A percentile compares a stretch with the other conserved stretches of the same genome.
phyloP scores from a whole-genome alignment of 1,140 invertebrate species.

The Lordiphosa collinella region DNA sequence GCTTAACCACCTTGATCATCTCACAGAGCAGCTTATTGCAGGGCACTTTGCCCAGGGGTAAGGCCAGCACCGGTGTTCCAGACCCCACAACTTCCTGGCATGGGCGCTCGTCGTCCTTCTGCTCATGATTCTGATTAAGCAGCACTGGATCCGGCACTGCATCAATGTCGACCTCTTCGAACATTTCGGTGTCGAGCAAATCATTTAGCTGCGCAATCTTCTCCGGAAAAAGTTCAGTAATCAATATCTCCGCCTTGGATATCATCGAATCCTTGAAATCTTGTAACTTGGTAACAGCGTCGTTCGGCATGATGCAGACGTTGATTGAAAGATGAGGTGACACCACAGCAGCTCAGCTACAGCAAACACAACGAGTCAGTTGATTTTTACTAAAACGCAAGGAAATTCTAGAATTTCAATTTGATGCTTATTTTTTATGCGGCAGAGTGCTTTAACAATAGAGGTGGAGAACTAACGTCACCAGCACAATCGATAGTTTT shows the following conservation, averaged over 20 bases:
- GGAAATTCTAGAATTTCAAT: no score
- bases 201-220: conserved; percentile 94
- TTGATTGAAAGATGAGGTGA: neutral
- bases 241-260: conserved; percentile 90
- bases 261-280: conserved; percentile 91
- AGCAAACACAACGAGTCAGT: no score
- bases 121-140: conserved; percentile 82
- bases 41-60: conserved; percentile 87
- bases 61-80: conserved; percentile 89
- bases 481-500: no score
- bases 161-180: conserved; percentile 86
- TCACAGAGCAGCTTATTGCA: conserved; percentile 92
- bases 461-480: no score
- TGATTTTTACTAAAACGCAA: no score
- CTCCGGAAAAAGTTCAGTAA: conserved; percentile 92
- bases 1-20: conserved; percentile 94
- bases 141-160: conserved; percentile 89
- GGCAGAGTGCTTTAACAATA: no score
- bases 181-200: conserved; percentile 88
- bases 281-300: conserved; percentile 80
- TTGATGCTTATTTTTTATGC: no score
- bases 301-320: conserved; percentile 51
- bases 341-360: neutral
- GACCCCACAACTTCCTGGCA: conserved; percentile 80
- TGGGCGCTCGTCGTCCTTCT: conserved; percentile 81